Evolutionary conservation across 1,140 invertebrate genomes (phyloP), one percentile per base, ranked within the genome.

Genomic region (Nautilus pompilius): DNA sequence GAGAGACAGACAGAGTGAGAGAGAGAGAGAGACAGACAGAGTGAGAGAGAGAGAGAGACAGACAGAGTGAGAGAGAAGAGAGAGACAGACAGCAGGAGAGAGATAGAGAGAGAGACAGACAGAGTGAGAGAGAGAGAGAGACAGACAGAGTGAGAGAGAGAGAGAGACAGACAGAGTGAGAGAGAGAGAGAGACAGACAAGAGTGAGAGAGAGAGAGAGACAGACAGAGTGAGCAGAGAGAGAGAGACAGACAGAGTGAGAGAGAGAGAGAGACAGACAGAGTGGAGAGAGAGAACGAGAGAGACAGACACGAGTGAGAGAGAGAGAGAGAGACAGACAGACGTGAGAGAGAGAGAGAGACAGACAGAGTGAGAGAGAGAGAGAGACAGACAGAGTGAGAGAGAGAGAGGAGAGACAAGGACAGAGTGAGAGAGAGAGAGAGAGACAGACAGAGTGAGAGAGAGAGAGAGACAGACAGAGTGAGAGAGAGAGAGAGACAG

Each of bases 201-300:
- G 3, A 17, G 41, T 24, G 13, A 17, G 34, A 30, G 33, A 59
- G 33, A 17, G 3, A 45, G 6, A 17, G 24, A 20, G 45, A 28
- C n/a, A 36, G 34, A 36, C 4, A 22, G 49, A 36, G 17, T 4
- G 15, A 17, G 32, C 20, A n/a, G 36, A 20, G 20, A 36, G 20
- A 60, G 36, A 30, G 36, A 24, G 41, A 8, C 3, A 49, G 36
- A 36, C 20, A 41, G 32, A 46, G 20, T 2, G 2, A 58, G 74
- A 3, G 41, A 63, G 6, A 36, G 62, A 57, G 68, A 68, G 4
- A 70, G 68, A 5, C n/a, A 36, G 32, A 74, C 71, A 71, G 66
- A 69, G 26, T n/a, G 58, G 33, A 20, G 46, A 20, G 33, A 34
- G 32, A 34, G 24, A 20, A 29, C 26, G 74, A 2, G 26, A 36